Evolutionary conservation across 2,797 vertebrate species (phyloP).

Genomic region (Adelosebastes latens): DNA sequence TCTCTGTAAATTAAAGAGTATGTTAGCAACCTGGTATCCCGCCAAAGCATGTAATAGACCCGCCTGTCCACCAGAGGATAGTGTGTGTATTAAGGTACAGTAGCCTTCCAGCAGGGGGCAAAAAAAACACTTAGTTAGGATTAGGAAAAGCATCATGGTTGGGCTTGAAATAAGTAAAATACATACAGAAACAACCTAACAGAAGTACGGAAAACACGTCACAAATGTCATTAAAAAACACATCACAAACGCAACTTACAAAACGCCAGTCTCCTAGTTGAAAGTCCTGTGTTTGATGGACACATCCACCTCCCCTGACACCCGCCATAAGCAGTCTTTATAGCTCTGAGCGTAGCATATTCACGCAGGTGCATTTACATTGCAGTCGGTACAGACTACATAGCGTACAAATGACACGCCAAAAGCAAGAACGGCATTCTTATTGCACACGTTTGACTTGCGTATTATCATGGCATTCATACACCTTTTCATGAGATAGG

Average conservation of each 20-base stretch:
- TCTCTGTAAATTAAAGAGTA: too few species aligned
- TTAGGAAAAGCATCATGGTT: background rate
- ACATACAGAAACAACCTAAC: background rate
- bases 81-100: too few species aligned
- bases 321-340: too few species aligned
- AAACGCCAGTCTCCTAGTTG: background rate
- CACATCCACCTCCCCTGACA: too few species aligned
- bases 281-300: background rate
- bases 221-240: background rate
- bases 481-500: background rate
- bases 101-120: too few species aligned
- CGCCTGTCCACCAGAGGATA: too few species aligned
- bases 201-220: background rate
- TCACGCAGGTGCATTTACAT: background rate
- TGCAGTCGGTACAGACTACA: background rate
- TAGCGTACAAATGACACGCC: background rate
- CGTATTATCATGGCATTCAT: background rate
- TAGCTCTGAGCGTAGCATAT: background rate
- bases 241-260: background rate
- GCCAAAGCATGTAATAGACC: too few species aligned
- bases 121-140: background rate
- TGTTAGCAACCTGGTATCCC: too few species aligned
- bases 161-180: background rate
- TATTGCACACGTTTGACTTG: background rate
- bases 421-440: background rate